Evolutionary conservation across 35 echinoderm and acorn worm genomes (phyloP).

Genomic region (Strongylocentrotus purpuratus): DNA sequence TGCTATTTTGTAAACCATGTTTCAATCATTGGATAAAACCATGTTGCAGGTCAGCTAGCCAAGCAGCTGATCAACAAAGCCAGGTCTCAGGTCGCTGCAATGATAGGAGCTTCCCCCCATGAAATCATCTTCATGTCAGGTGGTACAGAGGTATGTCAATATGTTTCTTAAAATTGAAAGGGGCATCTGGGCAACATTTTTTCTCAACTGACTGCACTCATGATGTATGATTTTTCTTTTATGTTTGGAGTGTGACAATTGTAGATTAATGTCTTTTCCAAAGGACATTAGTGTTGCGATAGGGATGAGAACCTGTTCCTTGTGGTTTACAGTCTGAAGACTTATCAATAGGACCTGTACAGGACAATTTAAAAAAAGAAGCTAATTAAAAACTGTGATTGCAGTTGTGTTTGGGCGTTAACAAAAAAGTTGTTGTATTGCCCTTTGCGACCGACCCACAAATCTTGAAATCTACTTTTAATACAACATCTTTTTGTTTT

Average conservation of each 20-base stretch:
- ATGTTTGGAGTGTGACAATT: too few species aligned
- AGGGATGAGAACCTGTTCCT: not conserved
- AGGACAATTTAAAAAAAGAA: too few species aligned
- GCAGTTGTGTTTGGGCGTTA: too few species aligned
- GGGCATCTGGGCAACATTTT: not conserved
- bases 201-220: not conserved
- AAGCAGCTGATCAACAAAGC: conserved; percentile 67
- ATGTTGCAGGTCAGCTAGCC: conserved; percentile 59
- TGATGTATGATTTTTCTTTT: not conserved
- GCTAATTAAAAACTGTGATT: too few species aligned
- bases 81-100: conserved; percentile 53
- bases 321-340: not conserved
- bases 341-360: too few species aligned
- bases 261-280: too few species aligned
- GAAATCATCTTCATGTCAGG: conserved; percentile 90
- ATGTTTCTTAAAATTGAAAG: not conserved
- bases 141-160: conserved; percentile 75
- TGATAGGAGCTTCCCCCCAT: conserved; percentile 51
- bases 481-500: too few species aligned
- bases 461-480: too few species aligned
- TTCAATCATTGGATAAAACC: not conserved
- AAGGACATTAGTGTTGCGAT: too few species aligned
- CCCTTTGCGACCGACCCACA: too few species aligned
- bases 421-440: too few species aligned
- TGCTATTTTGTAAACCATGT: not conserved